A percentile compares a stretch with the other conserved stretches of the same genome.
phyloP scores from a whole-genome alignment of 2,888 invertebrate genomes.

The Agrochola macilenta region DNA sequence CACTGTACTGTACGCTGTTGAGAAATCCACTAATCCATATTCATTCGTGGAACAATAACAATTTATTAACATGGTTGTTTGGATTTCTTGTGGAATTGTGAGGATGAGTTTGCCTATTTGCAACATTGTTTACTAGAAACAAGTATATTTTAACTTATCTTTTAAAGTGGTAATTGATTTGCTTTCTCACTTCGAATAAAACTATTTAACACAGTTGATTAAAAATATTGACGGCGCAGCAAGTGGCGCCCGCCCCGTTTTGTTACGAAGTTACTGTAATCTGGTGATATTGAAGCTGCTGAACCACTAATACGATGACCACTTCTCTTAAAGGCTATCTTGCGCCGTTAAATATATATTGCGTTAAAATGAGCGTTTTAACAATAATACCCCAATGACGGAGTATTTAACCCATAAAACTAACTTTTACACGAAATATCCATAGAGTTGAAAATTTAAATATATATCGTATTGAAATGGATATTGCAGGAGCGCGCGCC shows the following conservation, averaged over 20 bases:
- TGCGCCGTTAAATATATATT: not conserved
- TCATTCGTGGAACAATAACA: conserved; percentile 49
- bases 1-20: conserved; percentile 9
- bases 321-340: too few relatives aligned
- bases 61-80: conserved; percentile 33
- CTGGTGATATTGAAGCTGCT: too few relatives aligned
- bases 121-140: not conserved
- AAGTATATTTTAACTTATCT: not conserved
- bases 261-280: too few relatives aligned
- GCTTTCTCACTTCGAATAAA: not conserved
- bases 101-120: not conserved
- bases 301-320: too few relatives aligned
- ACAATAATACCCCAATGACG: not conserved
- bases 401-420: conserved; percentile 53
- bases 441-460: conserved; percentile 73
- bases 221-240: not conserved
- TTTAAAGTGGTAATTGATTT: not conserved
- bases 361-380: conserved; percentile 5
- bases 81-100: conserved; percentile 9
- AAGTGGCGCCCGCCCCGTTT: too few relatives aligned
- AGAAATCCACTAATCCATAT: conserved; percentile 51
- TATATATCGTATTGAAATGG: conserved; percentile 82
- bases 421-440: conserved; percentile 58
- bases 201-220: not conserved
- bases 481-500: conserved; percentile 80